phyloP scores from a whole-genome alignment of 1,140 invertebrate species.

The Listronotus oregonensis region DNA sequence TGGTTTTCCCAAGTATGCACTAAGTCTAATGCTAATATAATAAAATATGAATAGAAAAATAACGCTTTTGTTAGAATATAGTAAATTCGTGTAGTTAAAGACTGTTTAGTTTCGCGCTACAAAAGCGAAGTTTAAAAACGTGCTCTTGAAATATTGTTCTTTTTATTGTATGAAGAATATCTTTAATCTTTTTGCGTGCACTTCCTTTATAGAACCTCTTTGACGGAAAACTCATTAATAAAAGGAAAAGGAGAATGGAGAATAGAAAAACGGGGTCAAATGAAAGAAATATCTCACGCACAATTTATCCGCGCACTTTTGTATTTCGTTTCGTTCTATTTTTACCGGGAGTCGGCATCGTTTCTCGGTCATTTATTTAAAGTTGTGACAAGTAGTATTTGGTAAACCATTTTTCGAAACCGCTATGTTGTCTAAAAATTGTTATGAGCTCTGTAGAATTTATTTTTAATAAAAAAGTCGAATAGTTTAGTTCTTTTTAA shows the following conservation, averaged over 20 bases:
- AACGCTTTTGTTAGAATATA: no score
- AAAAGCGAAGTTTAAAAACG: no score
- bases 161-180: no score
- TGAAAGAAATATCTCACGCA: slow-evolving; percentile 9
- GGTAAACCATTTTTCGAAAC: slow-evolving; percentile 1
- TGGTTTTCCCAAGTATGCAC: no score
- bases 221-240: slow-evolving; percentile 10
- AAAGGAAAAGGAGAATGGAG: slow-evolving; percentile 1
- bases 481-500: no score
- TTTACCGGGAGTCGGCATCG: slow-evolving; percentile 4
- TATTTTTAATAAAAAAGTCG: no score
- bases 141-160: no score
- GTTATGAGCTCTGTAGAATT: no score
- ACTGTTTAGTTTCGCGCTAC: no score
- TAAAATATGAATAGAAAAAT: no score
- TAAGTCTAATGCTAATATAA: no score
- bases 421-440: background rate
- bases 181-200: background rate
- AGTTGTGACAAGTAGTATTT: slow-evolving; percentile 13
- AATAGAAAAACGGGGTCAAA: slow-evolving; percentile 11
- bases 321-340: slow-evolving; percentile 16
- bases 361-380: slow-evolving; percentile 22
- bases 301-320: slow-evolving; percentile 4
- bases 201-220: background rate
- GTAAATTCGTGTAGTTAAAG: no score